Conservation (phyloP, 2,888 invertebrate genomes). For the Amphipoea oculea region DNA sequence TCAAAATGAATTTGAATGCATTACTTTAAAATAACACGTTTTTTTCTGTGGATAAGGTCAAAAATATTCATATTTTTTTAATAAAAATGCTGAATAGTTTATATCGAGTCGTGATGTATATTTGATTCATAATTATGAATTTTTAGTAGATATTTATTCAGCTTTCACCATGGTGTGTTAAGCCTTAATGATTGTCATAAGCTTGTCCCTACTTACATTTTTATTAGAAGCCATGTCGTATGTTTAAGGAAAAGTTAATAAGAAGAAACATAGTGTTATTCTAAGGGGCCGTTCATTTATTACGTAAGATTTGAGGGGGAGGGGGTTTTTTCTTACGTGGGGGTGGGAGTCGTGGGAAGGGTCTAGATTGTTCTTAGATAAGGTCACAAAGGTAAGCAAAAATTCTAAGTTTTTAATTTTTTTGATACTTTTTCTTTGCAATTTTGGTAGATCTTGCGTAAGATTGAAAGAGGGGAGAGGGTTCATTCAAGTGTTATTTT, state of each 20-base stretch:
- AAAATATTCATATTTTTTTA: slow-evolving; percentile 38
- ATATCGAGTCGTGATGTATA: slow-evolving; percentile 41
- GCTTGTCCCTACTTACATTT: not conserved
- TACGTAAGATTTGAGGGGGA: too few species aligned
- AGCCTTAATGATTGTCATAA: slow-evolving; percentile 21
- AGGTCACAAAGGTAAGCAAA: too few species aligned
- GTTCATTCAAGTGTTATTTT: too few species aligned
- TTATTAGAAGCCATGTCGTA: slow-evolving; percentile 23
- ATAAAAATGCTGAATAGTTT: slow-evolving; percentile 34
- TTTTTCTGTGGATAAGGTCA: slow-evolving; percentile 46
- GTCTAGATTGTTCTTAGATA: too few species aligned
- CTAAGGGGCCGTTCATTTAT: too few species aligned
- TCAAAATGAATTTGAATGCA: slow-evolving; percentile 32
- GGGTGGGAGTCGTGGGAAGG: too few species aligned
- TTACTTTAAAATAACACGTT: slow-evolving; percentile 23
- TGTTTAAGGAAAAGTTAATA: not conserved
- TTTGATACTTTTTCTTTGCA: too few species aligned
- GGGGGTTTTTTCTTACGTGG: too few species aligned
- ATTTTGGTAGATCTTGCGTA: too few species aligned
- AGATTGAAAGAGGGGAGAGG: too few species aligned
- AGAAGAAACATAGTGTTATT: not conserved
- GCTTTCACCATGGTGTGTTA: slow-evolving; percentile 51
- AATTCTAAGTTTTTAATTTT: too few species aligned
- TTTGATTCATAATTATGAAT: slow-evolving; percentile 50
- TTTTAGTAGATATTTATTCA: slow-evolving; percentile 45